phyloP scores from a whole-genome alignment of 2,888 invertebrate genomes.

The Archips xylosteana region DNA sequence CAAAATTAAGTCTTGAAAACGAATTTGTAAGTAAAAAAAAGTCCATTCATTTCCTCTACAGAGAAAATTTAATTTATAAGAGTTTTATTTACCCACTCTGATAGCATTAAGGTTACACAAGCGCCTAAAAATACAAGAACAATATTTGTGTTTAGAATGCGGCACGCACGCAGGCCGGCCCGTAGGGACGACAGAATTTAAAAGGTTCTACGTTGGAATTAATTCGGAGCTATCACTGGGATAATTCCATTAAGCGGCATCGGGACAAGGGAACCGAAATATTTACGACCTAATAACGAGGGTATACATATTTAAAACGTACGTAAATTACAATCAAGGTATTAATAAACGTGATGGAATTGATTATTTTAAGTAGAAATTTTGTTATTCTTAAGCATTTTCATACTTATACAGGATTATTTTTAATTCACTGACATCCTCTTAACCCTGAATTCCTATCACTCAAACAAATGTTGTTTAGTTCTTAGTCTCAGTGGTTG shows the following conservation, averaged over 20 bases:
- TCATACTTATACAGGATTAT: too few species aligned
- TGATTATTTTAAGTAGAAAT: background rate
- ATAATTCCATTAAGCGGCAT: slow-evolving; percentile 72
- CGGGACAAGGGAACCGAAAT: slow-evolving; percentile 56
- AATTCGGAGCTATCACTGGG: slow-evolving; percentile 69
- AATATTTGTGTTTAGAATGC: slow-evolving; percentile 40
- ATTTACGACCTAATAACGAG: slow-evolving; percentile 69
- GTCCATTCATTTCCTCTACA: slow-evolving; percentile 1
- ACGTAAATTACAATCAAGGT: slow-evolving; percentile 45
- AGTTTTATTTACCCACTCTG: slow-evolving; percentile 30
- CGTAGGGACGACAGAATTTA: slow-evolving; percentile 55
- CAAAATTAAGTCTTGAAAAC: background rate
- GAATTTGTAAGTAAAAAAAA: slow-evolving; percentile 4
- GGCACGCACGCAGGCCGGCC: slow-evolving; percentile 34
- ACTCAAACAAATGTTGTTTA: too few species aligned
- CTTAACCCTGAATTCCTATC: too few species aligned
- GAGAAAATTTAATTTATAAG: slow-evolving; percentile 21
- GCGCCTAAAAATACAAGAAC: slow-evolving; percentile 34
- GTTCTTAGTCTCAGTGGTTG: too few species aligned
- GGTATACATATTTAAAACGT: slow-evolving; percentile 51
- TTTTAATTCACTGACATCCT: too few species aligned
- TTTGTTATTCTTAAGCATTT: too few species aligned
- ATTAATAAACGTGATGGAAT: slow-evolving; percentile 21
- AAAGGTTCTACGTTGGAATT: slow-evolving; percentile 68
- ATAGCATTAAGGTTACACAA: slow-evolving; percentile 30